Conservation (phyloP, 92 coral and sea anemone genomes). For the Parazoanthus swiftii region DNA sequence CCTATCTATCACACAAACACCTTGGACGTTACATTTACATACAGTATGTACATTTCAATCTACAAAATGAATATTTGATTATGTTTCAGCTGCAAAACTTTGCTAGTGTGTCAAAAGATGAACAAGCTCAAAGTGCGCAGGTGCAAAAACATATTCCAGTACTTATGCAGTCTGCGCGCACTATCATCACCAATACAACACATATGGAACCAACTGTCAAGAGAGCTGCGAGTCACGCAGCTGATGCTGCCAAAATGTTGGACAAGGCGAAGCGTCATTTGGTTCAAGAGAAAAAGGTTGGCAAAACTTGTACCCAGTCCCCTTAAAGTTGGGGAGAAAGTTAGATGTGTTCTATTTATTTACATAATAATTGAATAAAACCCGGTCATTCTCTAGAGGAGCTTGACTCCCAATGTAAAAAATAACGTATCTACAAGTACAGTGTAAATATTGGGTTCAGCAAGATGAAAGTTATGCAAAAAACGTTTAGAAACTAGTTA, state of each 20-base stretch:
- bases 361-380: too few species aligned
- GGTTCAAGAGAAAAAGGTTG: conserved; percentile 4
- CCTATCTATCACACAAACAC: not conserved
- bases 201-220: conserved; percentile 10
- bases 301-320: not conserved
- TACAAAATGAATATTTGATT: not conserved
- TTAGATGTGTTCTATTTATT: too few species aligned
- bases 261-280: not conserved
- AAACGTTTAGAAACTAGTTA: too few species aligned
- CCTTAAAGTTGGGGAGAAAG: not conserved
- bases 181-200: conserved; percentile 58
- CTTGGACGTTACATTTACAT: not conserved
- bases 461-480: too few species aligned
- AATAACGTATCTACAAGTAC: too few species aligned
- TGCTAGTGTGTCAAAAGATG: conserved; percentile 47
- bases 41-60: not conserved
- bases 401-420: too few species aligned
- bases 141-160: conserved; percentile 35
- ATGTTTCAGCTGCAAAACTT: conserved; percentile 51
- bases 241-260: conserved; percentile 9
- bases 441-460: too few species aligned
- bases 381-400: too few species aligned
- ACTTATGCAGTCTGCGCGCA: conserved; percentile 17
- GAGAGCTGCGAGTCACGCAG: conserved; percentile 8
- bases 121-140: conserved; percentile 45